Conservation (phyloP, 2,113 vertebrate genomes). For the Steatornis caripensis region DNA sequence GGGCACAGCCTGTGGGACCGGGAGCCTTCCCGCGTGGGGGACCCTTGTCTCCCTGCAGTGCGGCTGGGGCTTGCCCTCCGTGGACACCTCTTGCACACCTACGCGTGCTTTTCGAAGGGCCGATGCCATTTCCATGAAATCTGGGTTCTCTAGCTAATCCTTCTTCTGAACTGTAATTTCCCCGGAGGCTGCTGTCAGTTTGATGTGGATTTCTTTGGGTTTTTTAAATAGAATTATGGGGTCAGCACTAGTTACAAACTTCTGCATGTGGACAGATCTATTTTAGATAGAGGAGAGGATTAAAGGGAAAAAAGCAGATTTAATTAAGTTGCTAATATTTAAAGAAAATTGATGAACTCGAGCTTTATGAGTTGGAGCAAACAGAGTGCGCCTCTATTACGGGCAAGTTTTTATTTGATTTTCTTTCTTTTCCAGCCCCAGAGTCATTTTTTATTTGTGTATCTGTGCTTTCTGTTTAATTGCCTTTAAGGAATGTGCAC, state of each 20-base stretch:
- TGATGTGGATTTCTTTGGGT: constrained; percentile 77
- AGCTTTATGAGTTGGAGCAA: constrained; percentile 68
- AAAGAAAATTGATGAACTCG: constrained; percentile 83
- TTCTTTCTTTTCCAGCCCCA: constrained; percentile 64
- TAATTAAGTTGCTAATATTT: constrained; percentile 87
- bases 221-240: constrained; percentile 80
- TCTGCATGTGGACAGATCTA: constrained; percentile 80
- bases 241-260: constrained; percentile 79
- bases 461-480: constrained; percentile 73
- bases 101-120: not conserved
- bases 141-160: constrained; percentile 74
- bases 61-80: not conserved
- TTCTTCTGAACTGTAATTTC: constrained; percentile 75
- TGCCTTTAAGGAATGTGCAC: constrained; percentile 73
- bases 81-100: not conserved
- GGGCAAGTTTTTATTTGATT: constrained; percentile 70
- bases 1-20: fast-evolving
- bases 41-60: fast-evolving
- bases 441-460: constrained; percentile 68
- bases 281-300: constrained; percentile 83
- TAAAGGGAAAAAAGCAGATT: constrained; percentile 77
- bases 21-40: fast-evolving
- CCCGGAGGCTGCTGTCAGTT: constrained; percentile 73
- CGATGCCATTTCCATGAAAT: constrained; percentile 59
- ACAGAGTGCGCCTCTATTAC: constrained; percentile 42